These are phyloP conservation scores for Argyrosomus regius DNA, from an alignment of 2,797 vertebrate genomes.

Conservation along the genomic window DNA sequence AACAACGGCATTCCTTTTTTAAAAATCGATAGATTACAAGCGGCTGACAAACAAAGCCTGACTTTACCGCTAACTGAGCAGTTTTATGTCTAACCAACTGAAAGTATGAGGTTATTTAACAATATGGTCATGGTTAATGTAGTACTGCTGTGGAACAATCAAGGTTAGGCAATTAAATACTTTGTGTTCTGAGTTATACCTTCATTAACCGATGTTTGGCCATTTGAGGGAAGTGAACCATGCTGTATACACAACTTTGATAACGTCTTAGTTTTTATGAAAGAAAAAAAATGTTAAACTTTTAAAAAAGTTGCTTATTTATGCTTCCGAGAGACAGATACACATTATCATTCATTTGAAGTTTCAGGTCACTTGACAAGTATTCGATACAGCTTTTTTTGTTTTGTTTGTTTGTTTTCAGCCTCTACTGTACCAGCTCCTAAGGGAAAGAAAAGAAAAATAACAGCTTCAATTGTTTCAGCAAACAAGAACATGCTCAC, in stretches of 20 bases:
- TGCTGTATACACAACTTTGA: background rate
- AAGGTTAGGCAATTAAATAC: too few relatives aligned
- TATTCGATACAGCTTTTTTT: background rate
- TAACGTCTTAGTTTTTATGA: background rate
- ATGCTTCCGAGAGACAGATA: background rate
- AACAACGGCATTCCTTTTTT: background rate
- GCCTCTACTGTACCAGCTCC: too few relatives aligned
- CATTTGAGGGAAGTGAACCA: background rate
- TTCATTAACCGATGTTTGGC: background rate
- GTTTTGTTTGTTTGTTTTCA: too few relatives aligned
- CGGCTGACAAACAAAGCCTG: background rate
- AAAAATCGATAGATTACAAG: background rate
- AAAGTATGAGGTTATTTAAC: too few relatives aligned
- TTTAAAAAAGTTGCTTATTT: background rate
- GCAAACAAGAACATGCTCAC: too few relatives aligned
- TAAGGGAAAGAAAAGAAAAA: too few relatives aligned
- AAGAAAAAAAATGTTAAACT: background rate
- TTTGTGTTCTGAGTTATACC: background rate
- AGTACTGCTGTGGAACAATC: too few relatives aligned
- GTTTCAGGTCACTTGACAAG: background rate
- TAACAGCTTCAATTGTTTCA: too few relatives aligned
- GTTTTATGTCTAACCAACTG: too few relatives aligned
- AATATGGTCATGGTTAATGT: too few relatives aligned
- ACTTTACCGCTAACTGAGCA: background rate
- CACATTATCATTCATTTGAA: background rate